phyloP scores from a whole-genome alignment of 1,140 invertebrate genomes.

The Steinernema feltiae region DNA sequence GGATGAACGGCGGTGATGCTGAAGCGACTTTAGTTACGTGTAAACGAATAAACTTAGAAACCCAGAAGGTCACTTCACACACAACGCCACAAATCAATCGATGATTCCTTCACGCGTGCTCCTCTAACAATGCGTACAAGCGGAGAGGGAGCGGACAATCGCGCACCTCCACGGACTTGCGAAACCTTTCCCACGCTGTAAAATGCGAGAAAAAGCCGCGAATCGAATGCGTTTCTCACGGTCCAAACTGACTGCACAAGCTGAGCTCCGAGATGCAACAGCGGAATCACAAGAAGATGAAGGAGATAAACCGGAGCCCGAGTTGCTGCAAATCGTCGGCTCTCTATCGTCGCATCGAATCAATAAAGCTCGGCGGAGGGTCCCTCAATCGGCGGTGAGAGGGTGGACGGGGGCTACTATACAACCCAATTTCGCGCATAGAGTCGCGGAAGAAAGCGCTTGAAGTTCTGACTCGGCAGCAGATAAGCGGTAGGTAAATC shows the following conservation, averaged over 20 bases:
- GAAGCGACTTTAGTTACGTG: no score
- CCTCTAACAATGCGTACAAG: no score
- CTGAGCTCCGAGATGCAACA: no score
- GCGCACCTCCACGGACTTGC: no score
- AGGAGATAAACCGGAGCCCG: neutral
- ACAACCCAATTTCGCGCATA: neutral
- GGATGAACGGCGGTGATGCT: no score
- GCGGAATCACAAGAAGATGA: no score
- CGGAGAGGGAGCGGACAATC: no score
- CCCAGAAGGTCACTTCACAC: no score
- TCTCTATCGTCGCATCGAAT: neutral
- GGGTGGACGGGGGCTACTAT: neutral
- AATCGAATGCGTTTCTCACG: neutral
- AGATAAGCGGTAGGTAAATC: neutral
- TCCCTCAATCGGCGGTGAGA: neutral
- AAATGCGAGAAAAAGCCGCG: neutral
- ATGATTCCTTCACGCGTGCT: no score
- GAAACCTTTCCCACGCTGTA: neutral
- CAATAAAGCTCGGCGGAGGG: constrained; percentile 10
- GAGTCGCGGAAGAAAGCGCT: neutral
- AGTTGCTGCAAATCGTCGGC: neutral
- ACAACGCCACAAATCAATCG: no score
- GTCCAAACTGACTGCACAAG: no score
- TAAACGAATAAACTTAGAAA: no score
- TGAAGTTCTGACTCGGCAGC: neutral